Conservation (phyloP, 2,888 invertebrate genomes). For the Calephelis perditalis region DNA sequence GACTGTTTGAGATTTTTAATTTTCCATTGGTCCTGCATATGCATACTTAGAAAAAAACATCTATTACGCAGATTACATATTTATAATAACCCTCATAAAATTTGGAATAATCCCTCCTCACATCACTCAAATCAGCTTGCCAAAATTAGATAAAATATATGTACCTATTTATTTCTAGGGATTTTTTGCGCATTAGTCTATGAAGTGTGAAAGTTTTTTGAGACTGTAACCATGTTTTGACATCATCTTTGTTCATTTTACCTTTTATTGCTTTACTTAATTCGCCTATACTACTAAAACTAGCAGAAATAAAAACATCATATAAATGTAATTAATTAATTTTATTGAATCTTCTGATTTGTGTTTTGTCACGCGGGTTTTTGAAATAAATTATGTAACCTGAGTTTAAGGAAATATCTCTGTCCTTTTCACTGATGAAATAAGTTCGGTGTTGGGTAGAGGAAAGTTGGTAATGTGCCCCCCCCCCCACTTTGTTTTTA, state of each 20-base stretch:
- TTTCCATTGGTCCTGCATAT: slow-evolving; percentile 26
- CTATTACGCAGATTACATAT: slow-evolving; percentile 31
- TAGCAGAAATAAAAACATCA: no score
- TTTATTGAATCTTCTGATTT: neutral
- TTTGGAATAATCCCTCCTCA: neutral
- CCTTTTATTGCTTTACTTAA: no score
- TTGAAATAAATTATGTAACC: slow-evolving; percentile 12
- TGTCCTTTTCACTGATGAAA: slow-evolving; percentile 12
- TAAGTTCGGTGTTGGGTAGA: slow-evolving; percentile 7
- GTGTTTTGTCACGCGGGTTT: slow-evolving; percentile 13
- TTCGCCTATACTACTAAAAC: no score
- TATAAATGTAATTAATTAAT: neutral
- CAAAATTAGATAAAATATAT: slow-evolving; percentile 30
- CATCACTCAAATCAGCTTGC: slow-evolving; percentile 8
- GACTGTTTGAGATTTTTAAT: slow-evolving; percentile 27
- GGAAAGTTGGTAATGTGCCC: no score
- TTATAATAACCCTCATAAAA: slow-evolving; percentile 10
- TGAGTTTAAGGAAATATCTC: slow-evolving; percentile 6
- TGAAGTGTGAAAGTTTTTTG: slow-evolving; percentile 32
- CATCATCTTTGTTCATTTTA: slow-evolving; percentile 12
- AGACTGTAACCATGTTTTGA: slow-evolving; percentile 30
- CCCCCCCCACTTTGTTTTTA: no score
- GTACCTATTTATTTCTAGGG: slow-evolving; percentile 27
- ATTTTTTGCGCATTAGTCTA: slow-evolving; percentile 29
- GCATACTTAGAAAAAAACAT: slow-evolving; percentile 31